These are phyloP conservation scores for Erebia aethiops DNA, from an alignment of 2,888 invertebrate species.

Conservation along the genomic window DNA sequence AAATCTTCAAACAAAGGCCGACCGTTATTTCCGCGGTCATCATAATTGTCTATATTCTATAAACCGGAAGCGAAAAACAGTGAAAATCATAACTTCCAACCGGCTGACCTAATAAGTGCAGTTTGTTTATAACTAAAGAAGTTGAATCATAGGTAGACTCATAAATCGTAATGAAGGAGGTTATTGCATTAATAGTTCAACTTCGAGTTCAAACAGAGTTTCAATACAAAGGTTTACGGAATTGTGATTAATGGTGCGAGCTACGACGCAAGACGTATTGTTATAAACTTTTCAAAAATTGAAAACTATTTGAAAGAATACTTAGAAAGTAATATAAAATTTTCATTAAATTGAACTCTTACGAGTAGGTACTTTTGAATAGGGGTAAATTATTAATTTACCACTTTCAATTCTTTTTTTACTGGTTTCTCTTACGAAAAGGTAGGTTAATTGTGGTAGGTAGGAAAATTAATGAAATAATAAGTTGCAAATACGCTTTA, in stretches of 20 bases:
- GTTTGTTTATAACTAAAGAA: slow-evolving; percentile 30
- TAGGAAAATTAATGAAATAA: too few species aligned
- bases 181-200: slow-evolving; percentile 1
- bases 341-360: too few species aligned
- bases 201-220: background rate
- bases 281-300: background rate
- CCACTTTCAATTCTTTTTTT: too few species aligned
- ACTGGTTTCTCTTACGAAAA: too few species aligned
- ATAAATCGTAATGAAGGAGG: background rate
- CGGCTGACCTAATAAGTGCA: slow-evolving; percentile 40
- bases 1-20: slow-evolving; percentile 47
- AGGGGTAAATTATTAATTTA: too few species aligned
- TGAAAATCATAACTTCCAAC: slow-evolving; percentile 47
- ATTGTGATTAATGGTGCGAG: slow-evolving; percentile 8
- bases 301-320: too few species aligned
- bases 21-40: slow-evolving; percentile 51
- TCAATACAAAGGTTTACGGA: background rate
- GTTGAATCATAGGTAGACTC: slow-evolving; percentile 26
- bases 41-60: slow-evolving; percentile 42
- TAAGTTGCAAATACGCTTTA: too few species aligned
- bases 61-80: slow-evolving; percentile 44
- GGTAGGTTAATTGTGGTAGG: too few species aligned
- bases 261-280: background rate
- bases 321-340: too few species aligned
- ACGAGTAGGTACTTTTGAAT: too few species aligned